Evolutionary conservation across 2,113 vertebrate genomes (phyloP), one percentile per base, ranked within the genome.

Genomic region (Zingel zingel): DNA sequence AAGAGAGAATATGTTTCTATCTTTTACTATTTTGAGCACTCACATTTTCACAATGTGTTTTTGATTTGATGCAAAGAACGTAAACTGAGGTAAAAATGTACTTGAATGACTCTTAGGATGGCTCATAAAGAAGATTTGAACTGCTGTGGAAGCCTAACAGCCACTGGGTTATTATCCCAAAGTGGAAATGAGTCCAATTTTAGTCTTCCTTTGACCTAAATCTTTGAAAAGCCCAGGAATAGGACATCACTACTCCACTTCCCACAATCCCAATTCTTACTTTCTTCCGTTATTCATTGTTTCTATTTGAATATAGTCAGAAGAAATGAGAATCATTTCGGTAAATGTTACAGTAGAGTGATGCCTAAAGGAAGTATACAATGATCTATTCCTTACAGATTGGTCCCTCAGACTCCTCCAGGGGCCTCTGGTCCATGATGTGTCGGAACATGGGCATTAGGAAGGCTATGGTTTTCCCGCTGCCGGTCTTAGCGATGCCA

Each of bases 401-500:
- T 25, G 98, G 98, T 16, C 98, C 98, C 90, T 99, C 98, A 6
- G 94, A 95, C 94, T 99, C 98, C 86, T 99, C 98, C 85, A 99
- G 87, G 0, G 96, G 95, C 89, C 97, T 96, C 93, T 99, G 98
- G 94, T 99, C 98, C 97, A 99, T 97, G 72, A 99, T 99, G 94
- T 99, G 98, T 77, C 98, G 96, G 93, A 98, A 99, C 98, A 99
- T 99, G 63, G 98, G 98, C 83, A 99, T 91, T 3, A 99, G 96
- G 93, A 99, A 99, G 9, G 98, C 98, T 63, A 99, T 99, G 1
- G 98, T 99, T 89, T 99, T 99, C 14, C 98, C 98, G 1, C 98
- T 99, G 94, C 98, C 98, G 0, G 98, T 99, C 92, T 99, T 99
- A 19, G 98, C 98, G 56, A 99, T 99, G 70, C 98, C 98, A 48